Base-by-base conservation (phyloP, 2,797 vertebrate genomes). In the Mionectes olivaceus region DNA sequence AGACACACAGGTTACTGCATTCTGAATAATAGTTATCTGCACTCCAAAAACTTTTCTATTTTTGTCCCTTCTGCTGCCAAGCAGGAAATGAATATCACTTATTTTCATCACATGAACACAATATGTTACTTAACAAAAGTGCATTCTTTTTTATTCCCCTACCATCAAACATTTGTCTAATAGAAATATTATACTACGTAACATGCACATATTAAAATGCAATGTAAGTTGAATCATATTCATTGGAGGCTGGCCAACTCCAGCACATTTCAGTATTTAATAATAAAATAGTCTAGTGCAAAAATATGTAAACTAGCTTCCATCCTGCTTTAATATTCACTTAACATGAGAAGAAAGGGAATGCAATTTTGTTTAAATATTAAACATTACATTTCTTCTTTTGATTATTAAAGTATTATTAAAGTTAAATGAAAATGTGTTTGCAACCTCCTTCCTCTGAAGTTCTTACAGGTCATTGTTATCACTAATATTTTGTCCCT, bases 261-360 rank as follows among this genome's bases (percentile, higher is more conserved):
- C 94, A 96, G 96, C 77, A 97, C 89, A 96, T 94, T 97, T 96
- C 95, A 87, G 95, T 97, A 97, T 97, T 98, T 96, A 96, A 96
- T 93, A 96, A 94, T 91, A 94, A 95, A 95, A 91, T 9, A 96
- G 87, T 93, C 93, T 95, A 95, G 90, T 95, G 97, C 97, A 97
- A 97, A 96, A 97, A 95, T 96, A 97, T 87, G 92, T 94, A 97
- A 97, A 95, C 95, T 94, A 97, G 93, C 73, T 97, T 96, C 94
- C 93, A 97, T 92, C 92, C 88, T 93, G 95, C 87, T 97, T 97
- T 94, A 97, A 97, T 95, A 96, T 95, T 97, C 97, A 95, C 95
- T 97, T 96, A 91, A 94, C 50, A 90, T 85, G 90, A 97, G 96
- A 94, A 90, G 96, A 96, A 96, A 96, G 87, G 60, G 74, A 97